Evolutionary conservation across 2,888 invertebrate genomes (phyloP), one percentile per base, ranked within the genome.

Genomic region (Diaphora mendica): DNA sequence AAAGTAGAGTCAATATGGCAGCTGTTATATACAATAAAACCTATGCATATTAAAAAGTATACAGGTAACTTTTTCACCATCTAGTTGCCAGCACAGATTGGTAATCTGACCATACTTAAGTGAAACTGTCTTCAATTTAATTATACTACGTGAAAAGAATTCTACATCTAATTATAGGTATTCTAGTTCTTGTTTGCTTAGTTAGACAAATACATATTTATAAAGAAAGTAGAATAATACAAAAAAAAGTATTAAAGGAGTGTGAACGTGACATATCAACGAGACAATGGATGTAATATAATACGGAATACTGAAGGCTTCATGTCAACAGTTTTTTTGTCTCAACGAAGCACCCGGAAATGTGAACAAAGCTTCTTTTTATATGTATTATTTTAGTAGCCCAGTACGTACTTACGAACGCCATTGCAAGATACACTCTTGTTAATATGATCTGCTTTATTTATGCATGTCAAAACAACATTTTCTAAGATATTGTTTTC

Each of bases 271-370:
- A 73, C 66, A 70, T 64, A 44, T 35, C 66, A 59, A 70, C 65
- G 30, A 62, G 42, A 73, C 66, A 70, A 70, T 35, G 59, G 65
- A 73, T 69, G 70, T 73, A 70, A 65, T 69, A 65, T 73, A 65
- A 69, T 73, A 69, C 66, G n/a, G 48, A 35, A 51, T 68, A 68
- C 26, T 70, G 64, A 68, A 69, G 69, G 68, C 55, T 55, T 72
- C 51, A 39, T 64, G 70, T 73, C 65, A 73, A 44, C 62, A 30
- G 39, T 64, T 33, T 68, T 59, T 39, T 72, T 30, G 51, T 72
- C 64, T 64, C 51, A 48, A 11, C 51, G 48, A 68, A 39, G 30
- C 30, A 44, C 2, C n/a, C 26, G 68, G 35, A 62, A 48, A 72
- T 42, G 66, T 66, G 42, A 66, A 72, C 72, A 62, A 59, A 65